Percentiles rank a stretch among this genome's conserved stretches.
phyloP scores from a whole-genome alignment of 2,113 vertebrate species.

The Pardalotus punctatus region DNA sequence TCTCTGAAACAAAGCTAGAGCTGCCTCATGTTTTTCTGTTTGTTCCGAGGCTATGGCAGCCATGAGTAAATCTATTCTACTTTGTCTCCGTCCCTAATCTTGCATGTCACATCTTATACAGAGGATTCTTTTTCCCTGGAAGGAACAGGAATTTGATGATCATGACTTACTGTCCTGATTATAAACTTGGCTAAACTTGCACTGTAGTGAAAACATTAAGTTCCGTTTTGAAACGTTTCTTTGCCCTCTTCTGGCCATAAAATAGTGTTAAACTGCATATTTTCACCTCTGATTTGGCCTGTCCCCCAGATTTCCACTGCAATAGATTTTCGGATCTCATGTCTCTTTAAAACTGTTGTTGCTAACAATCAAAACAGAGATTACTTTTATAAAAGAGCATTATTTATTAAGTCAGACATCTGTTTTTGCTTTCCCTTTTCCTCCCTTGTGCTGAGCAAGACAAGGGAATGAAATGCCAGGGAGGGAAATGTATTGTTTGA shows the following conservation, averaged over 20 bases:
- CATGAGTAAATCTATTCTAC: background rate
- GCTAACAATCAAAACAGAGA: background rate
- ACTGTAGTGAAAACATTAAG: background rate
- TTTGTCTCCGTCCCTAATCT: background rate
- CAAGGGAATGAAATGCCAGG: background rate
- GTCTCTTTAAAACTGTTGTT: background rate
- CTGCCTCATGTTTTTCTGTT: background rate
- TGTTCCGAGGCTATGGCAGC: background rate
- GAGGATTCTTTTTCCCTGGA: background rate
- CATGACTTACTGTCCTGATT: background rate
- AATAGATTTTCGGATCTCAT: background rate
- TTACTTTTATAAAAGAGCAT: background rate
- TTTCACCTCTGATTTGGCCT: background rate
- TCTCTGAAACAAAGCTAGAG: background rate
- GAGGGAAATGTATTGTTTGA: background rate
- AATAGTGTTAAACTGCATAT: background rate
- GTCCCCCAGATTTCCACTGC: background rate
- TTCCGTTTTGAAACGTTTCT: background rate
- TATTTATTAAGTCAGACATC: background rate
- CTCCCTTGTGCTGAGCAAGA: background rate
- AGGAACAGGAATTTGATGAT: background rate
- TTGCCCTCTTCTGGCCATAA: background rate
- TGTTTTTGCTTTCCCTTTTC: background rate
- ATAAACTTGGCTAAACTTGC: background rate
- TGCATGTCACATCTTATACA: background rate